Conservation (phyloP, 2,113 vertebrate species). For the Perca flavescens region DNA sequence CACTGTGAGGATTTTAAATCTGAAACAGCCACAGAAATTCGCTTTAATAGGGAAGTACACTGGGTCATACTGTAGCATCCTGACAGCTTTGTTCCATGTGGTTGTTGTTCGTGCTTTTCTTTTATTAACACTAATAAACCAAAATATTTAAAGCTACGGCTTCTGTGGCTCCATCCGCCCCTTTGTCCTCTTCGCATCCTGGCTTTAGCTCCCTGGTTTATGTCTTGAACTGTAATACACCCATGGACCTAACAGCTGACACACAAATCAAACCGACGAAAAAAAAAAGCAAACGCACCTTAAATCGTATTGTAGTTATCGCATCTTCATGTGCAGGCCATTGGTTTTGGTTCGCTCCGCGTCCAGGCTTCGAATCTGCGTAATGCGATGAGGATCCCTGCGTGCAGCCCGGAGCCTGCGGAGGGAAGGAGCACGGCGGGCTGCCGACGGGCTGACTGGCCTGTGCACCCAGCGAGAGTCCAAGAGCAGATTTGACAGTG, state of each 20-base stretch:
- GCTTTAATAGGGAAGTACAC: neutral
- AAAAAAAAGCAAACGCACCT: conserved; percentile 17
- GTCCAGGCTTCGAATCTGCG: conserved; percentile 47
- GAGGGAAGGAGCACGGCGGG: conserved; percentile 33
- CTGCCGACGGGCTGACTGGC: conserved; percentile 19
- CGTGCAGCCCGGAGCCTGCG: conserved; percentile 49
- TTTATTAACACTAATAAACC: neutral
- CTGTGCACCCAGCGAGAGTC: conserved; percentile 31
- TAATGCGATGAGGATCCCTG: conserved; percentile 38
- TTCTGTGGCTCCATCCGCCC: conserved; percentile 29
- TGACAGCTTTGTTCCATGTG: conserved; percentile 10
- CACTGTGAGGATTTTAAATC: neutral
- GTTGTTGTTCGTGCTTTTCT: neutral
- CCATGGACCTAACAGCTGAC: conserved; percentile 42
- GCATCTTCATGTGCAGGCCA: conserved; percentile 51
- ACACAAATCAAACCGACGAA: neutral
- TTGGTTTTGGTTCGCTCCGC: conserved; percentile 3
- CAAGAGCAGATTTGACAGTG: conserved; percentile 8
- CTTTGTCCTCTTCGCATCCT: conserved; percentile 54
- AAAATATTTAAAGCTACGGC: conserved; percentile 1
- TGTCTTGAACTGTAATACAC: conserved; percentile 7
- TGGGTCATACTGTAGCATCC: neutral
- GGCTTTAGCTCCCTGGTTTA: conserved; percentile 15
- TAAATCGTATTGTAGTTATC: conserved; percentile 49
- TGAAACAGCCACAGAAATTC: neutral